Conservation (phyloP, 2,113 vertebrate genomes). For the Ornithorhynchus anatinus region DNA sequence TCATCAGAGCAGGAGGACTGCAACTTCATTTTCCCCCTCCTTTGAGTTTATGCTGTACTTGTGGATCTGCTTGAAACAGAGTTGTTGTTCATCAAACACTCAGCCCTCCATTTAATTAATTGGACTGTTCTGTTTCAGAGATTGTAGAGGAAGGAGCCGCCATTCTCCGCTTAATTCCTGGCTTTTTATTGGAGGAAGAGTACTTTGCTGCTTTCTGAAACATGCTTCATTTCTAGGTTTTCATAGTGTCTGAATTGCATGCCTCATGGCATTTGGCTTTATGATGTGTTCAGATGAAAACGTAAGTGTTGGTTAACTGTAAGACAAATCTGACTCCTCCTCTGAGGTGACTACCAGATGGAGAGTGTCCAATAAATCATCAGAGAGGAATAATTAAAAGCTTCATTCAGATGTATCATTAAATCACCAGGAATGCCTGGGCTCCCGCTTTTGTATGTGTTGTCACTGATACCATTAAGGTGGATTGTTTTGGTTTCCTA, state of each 20-base stretch:
- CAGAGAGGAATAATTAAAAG: slow-evolving; percentile 59
- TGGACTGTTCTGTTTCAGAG: not conserved
- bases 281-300: not conserved
- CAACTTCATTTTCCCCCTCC: not conserved
- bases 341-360: not conserved
- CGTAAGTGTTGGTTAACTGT: not conserved
- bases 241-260: not conserved
- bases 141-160: not conserved
- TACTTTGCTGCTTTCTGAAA: not conserved
- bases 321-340: slow-evolving; percentile 36
- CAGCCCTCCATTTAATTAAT: slow-evolving; percentile 7
- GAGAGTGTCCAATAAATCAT: slow-evolving; percentile 28
- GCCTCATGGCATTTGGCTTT: not conserved
- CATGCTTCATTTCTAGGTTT: not conserved
- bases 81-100: slow-evolving; percentile 3
- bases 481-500: slow-evolving; percentile 70
- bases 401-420: slow-evolving; percentile 21
- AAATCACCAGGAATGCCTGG: slow-evolving; percentile 47
- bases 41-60: slow-evolving; percentile 39
- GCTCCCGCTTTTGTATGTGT: slow-evolving; percentile 9
- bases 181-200: not conserved
- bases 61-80: not conserved
- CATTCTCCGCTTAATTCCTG: slow-evolving; percentile 14
- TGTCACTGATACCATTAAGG: slow-evolving; percentile 60
- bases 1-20: slow-evolving; percentile 26